Evolutionary conservation across 1,140 invertebrate genomes (phyloP).

Genomic region (Portunus trituberculatus): DNA sequence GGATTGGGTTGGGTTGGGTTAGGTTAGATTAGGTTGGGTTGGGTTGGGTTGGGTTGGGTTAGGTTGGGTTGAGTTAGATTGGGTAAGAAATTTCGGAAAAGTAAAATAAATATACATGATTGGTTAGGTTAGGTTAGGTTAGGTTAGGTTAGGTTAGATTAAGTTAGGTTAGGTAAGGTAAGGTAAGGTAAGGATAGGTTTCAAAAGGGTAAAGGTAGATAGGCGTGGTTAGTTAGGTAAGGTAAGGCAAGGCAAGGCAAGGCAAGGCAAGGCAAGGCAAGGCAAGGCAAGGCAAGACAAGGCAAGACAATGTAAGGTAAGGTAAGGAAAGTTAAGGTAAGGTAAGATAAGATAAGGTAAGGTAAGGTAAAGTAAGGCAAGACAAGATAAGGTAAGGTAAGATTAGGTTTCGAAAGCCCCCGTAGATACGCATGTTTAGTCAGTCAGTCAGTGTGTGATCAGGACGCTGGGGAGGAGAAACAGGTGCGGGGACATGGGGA

Average conservation of each 20-base stretch:
- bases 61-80: not conserved
- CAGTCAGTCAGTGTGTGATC: not conserved
- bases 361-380: not conserved
- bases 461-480: too few relatives aligned
- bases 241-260: not conserved
- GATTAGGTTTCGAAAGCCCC: not conserved
- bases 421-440: not conserved
- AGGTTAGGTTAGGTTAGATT: not conserved
- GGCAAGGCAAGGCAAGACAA: not conserved
- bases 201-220: not conserved
- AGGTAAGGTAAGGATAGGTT: not conserved
- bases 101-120: too few relatives aligned
- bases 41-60: not conserved
- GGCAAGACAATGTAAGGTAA: too few relatives aligned
- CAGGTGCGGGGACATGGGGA: not conserved
- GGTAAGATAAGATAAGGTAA: not conserved
- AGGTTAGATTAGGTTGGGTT: not conserved
- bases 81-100: not conserved
- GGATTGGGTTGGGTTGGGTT: not conserved
- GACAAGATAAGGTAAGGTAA: not conserved
- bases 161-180: not conserved
- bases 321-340: too few relatives aligned
- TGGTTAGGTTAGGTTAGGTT: constrained; percentile 21
- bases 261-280: not conserved
- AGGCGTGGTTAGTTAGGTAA: not conserved